Evolutionary conservation across 2,797 vertebrate species (phyloP).

Genomic region (Chiroxiphia lanceolata): DNA sequence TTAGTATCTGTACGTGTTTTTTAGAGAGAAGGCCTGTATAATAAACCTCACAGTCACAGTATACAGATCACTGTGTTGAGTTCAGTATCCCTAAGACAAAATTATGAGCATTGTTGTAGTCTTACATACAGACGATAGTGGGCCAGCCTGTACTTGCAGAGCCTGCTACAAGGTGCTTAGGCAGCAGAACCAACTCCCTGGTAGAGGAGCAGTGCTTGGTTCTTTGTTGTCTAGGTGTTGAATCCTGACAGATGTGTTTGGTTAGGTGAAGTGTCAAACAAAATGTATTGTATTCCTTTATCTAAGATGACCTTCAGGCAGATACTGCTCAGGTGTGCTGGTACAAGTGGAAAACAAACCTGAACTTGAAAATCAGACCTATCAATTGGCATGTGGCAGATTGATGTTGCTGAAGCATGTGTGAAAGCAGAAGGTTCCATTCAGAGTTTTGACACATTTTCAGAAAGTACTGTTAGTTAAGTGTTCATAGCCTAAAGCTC

Average conservation of each 20-base stretch:
- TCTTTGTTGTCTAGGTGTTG: neutral
- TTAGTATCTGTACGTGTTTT: neutral
- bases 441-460: neutral
- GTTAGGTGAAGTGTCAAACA: neutral
- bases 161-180: neutral
- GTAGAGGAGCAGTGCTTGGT: neutral
- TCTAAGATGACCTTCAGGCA: neutral
- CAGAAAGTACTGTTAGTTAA: neutral
- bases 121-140: rapidly evolving
- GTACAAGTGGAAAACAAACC: neutral
- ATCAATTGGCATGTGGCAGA: neutral
- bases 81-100: neutral
- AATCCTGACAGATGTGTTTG: neutral
- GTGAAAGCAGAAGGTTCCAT: neutral
- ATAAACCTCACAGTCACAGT: neutral
- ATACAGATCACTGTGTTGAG: neutral
- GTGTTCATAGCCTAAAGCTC: neutral
- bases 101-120: neutral
- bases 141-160: neutral
- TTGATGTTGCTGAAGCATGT: neutral
- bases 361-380: neutral
- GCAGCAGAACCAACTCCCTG: neutral
- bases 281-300: neutral
- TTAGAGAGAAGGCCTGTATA: neutral
- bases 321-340: neutral